Percentiles rank a stretch among this genome's conserved stretches.
Evolutionary conservation across 2,888 invertebrate genomes (phyloP).

Genomic region (Drosophila mimetica): DNA sequence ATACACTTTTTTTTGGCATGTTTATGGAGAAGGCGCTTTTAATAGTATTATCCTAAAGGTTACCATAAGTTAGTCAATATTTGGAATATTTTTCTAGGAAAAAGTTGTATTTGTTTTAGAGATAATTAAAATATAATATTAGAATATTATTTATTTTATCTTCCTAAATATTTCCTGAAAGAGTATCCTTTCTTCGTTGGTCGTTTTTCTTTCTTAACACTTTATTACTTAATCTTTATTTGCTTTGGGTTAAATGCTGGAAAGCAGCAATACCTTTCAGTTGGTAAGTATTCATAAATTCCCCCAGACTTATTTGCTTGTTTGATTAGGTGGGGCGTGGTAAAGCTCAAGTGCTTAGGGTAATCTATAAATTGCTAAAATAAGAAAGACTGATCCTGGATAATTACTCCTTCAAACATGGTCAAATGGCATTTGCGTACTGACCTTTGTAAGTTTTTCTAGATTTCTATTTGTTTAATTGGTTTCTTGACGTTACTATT

Average conservation of each 20-base stretch:
- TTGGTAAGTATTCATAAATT: conserved; percentile 15
- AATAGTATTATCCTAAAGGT: too few species aligned
- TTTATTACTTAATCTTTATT: conserved; percentile 21
- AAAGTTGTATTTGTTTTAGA: neutral
- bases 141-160: neutral
- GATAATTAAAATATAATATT: too few species aligned
- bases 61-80: neutral
- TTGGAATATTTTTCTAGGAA: neutral
- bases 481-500: too few species aligned
- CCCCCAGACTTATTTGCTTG: conserved; percentile 14
- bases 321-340: conserved; percentile 11
- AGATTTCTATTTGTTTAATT: neutral
- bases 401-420: conserved; percentile 1
- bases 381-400: conserved; percentile 23
- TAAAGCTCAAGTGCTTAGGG: conserved; percentile 21
- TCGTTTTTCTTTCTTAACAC: neutral
- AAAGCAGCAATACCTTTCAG: conserved; percentile 16
- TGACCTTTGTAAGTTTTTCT: too few species aligned
- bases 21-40: neutral
- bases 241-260: conserved; percentile 2
- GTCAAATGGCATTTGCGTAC: neutral
- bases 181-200: neutral
- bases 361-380: conserved; percentile 15
- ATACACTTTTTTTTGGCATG: neutral
- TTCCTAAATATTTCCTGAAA: neutral